A percentile compares a stretch with the other conserved stretches of the same genome.
Conservation (phyloP, 2,797 vertebrate species). For the Carcharodon carcharias region DNA sequence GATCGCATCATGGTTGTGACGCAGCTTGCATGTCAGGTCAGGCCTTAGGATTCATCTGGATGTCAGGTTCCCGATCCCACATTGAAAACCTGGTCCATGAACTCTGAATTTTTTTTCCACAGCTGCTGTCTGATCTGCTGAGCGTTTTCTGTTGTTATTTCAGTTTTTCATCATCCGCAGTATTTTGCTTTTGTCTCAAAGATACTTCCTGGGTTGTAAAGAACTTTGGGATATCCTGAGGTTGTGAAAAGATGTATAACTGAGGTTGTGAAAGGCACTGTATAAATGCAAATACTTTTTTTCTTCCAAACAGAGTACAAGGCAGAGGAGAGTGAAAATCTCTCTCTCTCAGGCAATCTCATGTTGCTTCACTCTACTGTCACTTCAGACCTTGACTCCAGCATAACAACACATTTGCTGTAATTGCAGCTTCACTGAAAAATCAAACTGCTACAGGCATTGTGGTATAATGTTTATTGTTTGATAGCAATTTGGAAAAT, state of each 20-base stretch:
- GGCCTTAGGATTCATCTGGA: too few relatives aligned
- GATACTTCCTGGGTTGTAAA: not conserved
- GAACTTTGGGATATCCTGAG: not conserved
- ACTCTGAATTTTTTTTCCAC: too few relatives aligned
- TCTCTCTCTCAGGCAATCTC: not conserved
- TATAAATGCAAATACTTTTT: not conserved
- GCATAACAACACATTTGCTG: not conserved
- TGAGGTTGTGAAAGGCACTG: not conserved
- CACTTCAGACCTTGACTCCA: not conserved
- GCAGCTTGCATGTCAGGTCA: too few relatives aligned
- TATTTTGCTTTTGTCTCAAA: not conserved
- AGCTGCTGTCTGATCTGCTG: too few relatives aligned
- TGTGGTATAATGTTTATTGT: not conserved
- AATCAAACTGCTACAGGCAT: not conserved
- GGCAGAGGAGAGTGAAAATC: not conserved
- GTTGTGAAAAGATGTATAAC: not conserved
- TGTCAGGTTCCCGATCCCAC: too few relatives aligned
- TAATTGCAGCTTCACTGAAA: not conserved
- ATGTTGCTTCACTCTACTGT: not conserved
- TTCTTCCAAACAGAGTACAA: not conserved
- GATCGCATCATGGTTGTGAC: too few relatives aligned
- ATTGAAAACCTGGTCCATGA: too few relatives aligned
- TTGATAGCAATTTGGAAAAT: not conserved
- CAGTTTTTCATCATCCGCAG: too few relatives aligned
- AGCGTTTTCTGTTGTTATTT: too few relatives aligned